Percentiles rank a stretch among this genome's conserved stretches.
Evolutionary conservation across 2,113 vertebrate genomes (phyloP).

Genomic region (Chrysochloris asiatica): DNA sequence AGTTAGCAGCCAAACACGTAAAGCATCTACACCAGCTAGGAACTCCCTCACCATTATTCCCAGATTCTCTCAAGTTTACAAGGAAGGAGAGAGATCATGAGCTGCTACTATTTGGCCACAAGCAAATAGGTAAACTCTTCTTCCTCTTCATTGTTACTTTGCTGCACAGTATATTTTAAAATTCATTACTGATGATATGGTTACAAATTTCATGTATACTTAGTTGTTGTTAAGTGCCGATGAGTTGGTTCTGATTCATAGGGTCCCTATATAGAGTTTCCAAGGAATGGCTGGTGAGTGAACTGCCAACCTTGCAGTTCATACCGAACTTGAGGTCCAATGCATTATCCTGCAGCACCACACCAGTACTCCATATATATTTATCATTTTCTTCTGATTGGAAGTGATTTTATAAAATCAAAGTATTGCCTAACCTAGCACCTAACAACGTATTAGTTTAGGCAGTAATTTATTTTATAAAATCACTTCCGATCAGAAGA

Average conservation of each 20-base stretch:
- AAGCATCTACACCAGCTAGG: neutral
- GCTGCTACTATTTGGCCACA: neutral
- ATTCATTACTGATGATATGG: neutral
- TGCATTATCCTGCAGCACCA: too few species aligned
- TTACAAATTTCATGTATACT: neutral
- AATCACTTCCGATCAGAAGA: neutral
- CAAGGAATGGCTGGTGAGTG: too few species aligned
- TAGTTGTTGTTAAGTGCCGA: too few species aligned
- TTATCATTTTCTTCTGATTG: too few species aligned
- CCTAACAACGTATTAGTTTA: too few species aligned
- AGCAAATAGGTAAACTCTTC: neutral
- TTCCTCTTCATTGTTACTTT: neutral
- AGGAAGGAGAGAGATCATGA: neutral
- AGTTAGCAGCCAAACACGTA: neutral
- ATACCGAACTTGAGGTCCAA: too few species aligned
- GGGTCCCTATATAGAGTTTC: too few species aligned
- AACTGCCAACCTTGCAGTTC: too few species aligned
- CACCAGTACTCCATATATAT: too few species aligned
- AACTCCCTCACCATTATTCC: neutral
- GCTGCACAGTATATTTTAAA: neutral
- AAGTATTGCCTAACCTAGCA: too few species aligned
- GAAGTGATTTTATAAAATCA: too few species aligned
- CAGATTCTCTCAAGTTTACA: neutral
- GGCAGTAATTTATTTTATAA: neutral
- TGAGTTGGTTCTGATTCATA: too few species aligned